Evolutionary conservation across 2,797 vertebrate species (phyloP).

Genomic region (Fundulus diaphanus): DNA sequence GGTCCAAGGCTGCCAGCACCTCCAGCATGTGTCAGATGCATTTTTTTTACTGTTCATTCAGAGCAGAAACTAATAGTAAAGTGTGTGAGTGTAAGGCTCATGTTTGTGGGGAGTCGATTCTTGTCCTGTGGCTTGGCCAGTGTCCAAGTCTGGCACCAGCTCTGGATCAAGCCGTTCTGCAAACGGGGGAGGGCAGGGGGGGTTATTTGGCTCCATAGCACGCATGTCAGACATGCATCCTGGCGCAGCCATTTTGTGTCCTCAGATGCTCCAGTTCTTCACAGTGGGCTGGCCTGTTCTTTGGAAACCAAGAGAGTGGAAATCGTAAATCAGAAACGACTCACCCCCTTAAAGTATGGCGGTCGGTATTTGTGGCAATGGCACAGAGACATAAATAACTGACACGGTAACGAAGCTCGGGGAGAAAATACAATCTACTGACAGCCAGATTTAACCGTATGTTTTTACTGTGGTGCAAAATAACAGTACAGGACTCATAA

Average conservation of each 20-base stretch:
- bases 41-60: conserved; percentile 63
- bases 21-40: conserved; percentile 42
- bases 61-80: conserved; percentile 58
- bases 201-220: conserved; percentile 73
- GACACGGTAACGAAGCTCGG: conserved; percentile 30
- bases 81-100: conserved; percentile 63
- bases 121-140: conserved; percentile 71
- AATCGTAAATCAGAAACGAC: conserved; percentile 67
- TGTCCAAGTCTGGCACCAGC: conserved; percentile 71
- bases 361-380: conserved; percentile 58
- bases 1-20: conserved; percentile 22
- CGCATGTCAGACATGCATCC: conserved; percentile 66
- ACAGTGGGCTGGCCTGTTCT: conserved; percentile 46
- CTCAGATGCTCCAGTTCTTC: conserved; percentile 62
- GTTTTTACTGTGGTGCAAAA: conserved; percentile 8
- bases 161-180: conserved; percentile 64
- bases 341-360: conserved; percentile 58
- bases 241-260: conserved; percentile 69
- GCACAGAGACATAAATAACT: conserved; percentile 58
- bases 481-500: neutral
- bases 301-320: conserved; percentile 59
- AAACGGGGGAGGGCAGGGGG: conserved; percentile 28
- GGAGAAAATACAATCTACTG: conserved; percentile 23
- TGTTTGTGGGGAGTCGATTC: conserved; percentile 68
- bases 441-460: conserved; percentile 15